Evolutionary conservation across 1,140 invertebrate species (phyloP), one percentile per base, ranked within the genome.

Genomic region (Psilanteris sp.): DNA sequence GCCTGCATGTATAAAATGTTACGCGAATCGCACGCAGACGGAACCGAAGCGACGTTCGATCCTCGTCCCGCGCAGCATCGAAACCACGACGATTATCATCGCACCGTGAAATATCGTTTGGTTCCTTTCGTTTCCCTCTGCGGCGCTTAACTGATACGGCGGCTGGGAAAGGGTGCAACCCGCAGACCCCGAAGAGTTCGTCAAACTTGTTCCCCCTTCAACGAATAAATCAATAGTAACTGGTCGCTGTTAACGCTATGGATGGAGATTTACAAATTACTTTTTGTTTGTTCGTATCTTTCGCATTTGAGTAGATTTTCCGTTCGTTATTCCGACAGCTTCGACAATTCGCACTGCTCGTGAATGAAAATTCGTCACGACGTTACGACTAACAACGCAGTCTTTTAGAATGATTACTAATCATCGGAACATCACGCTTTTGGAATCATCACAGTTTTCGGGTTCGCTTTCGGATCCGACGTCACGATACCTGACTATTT

Each of bases 51-150:
- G 62, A 24, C 71, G 57, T 66, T 57, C 62, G 50, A 64, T 76
- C 43, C 57, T 54, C 52, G 71, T 70, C 26, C 61, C 67, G 67
- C 46, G 62, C 61, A 59, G 61, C 39, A 48, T 15, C 10, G 27
- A 72, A 68, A 62, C 67, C 71, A 71, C 66, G 39, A 71, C 52
- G 74, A 71, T 77, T 71, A 76, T 76, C 64, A 70, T 66, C 66
- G 55, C 50, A 64, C 70, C 34, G 24, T 37, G 29, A 52, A 66
- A 76, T 55, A 57, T 62, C 46, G 39, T 18, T 29, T 14, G 13
- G 29, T 22, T 48, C 16, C 9, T 16, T 26, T 41, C 7, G 0
- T 36, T 11, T 22, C 22, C 61, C 11, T 75, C 22, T 68, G 64
- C 36, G 11, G 27, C 46, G 24, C 52, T 73, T 61, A 59, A 59